phyloP scores from a whole-genome alignment of 1,140 invertebrate genomes.

The Lasioglossum albipes region DNA sequence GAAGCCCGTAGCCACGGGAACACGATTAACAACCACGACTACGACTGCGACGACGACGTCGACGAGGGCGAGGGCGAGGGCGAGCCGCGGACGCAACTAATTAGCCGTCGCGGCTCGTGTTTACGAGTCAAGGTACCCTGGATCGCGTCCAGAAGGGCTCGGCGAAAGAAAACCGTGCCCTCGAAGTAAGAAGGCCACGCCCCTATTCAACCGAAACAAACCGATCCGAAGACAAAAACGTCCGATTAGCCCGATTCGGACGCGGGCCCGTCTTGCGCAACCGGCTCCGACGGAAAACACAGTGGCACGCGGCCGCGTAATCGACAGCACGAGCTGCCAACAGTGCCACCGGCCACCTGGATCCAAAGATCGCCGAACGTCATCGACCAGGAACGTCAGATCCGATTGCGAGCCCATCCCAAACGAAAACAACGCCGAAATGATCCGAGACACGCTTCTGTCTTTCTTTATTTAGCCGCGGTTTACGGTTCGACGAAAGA shows the following conservation, averaged over 20 bases:
- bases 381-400: slow-evolving; percentile 33
- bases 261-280: slow-evolving; percentile 26
- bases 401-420: too few relatives aligned
- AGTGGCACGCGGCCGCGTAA: slow-evolving; percentile 18
- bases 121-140: slow-evolving; percentile 46
- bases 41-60: slow-evolving; percentile 2
- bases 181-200: background rate
- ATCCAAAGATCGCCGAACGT: slow-evolving; percentile 28
- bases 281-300: slow-evolving; percentile 18
- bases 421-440: too few relatives aligned
- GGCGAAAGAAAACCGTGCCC: slow-evolving; percentile 38
- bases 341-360: slow-evolving; percentile 51
- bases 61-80: background rate
- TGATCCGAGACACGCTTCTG: too few relatives aligned
- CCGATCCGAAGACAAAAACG: too few relatives aligned
- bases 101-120: slow-evolving; percentile 28
- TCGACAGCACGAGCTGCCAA: slow-evolving; percentile 41
- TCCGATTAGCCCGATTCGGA: slow-evolving; percentile 20
- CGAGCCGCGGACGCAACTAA: slow-evolving; percentile 26
- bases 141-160: slow-evolving; percentile 25
- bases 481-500: background rate
- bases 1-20: slow-evolving; percentile 39
- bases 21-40: slow-evolving; percentile 41
- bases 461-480: background rate
- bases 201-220: too few relatives aligned